phyloP scores from a whole-genome alignment of 2,113 vertebrate genomes.

The Podarcis muralis region DNA sequence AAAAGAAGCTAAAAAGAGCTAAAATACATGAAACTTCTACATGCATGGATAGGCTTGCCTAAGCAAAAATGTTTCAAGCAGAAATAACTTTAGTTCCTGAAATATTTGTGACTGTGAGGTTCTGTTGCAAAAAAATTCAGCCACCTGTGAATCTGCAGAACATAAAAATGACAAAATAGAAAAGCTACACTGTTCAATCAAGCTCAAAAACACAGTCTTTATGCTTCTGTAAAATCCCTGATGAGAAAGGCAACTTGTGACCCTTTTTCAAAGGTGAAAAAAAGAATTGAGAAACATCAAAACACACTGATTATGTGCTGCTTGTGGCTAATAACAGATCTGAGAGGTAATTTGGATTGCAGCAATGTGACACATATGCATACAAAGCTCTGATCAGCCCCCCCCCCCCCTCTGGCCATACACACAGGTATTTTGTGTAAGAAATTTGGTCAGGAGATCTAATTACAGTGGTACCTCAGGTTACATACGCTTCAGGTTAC shows the following conservation, averaged over 20 bases:
- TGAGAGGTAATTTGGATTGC: neutral
- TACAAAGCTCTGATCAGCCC: neutral
- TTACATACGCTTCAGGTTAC: no score
- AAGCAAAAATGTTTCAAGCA: no score
- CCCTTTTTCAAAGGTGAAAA: neutral
- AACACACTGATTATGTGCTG: neutral
- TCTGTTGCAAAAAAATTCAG: neutral
- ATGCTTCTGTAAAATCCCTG: neutral
- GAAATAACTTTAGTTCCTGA: neutral
- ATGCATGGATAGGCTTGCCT: no score
- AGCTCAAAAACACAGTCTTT: neutral
- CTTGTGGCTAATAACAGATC: neutral
- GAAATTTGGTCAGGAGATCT: neutral
- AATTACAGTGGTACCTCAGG: no score
- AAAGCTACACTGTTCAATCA: neutral
- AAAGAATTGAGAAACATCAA: neutral
- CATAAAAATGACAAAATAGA: neutral
- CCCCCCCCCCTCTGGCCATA: no score
- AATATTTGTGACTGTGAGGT: neutral
- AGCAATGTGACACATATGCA: neutral
- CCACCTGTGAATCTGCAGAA: neutral
- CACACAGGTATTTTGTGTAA: neutral
- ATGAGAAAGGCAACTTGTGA: no score
- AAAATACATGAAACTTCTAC: no score
- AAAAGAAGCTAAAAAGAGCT: no score